phyloP scores from a whole-genome alignment of 1,140 invertebrate genomes.

The Papilio glaucus region DNA sequence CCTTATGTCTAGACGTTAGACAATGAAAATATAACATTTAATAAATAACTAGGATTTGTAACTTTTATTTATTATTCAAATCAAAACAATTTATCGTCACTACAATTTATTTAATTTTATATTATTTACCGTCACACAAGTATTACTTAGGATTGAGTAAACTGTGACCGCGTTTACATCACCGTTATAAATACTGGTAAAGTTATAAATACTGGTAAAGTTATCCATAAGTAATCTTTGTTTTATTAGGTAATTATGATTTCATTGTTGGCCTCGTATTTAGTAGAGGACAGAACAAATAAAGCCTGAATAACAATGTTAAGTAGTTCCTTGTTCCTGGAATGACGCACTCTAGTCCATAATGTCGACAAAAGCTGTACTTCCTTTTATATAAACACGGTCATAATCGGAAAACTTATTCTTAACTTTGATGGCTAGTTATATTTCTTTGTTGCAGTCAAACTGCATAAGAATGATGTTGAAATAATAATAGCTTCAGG shows the following conservation, averaged over 20 bases:
- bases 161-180: background rate
- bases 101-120: too few relatives aligned
- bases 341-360: constrained; percentile 10
- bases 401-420: background rate
- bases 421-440: background rate
- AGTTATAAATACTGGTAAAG: background rate
- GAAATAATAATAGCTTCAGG: background rate
- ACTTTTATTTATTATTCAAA: background rate
- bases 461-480: constrained; percentile 3
- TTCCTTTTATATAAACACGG: constrained; percentile 17
- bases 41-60: background rate
- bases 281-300: background rate
- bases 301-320: background rate
- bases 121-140: background rate
- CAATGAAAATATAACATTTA: too few relatives aligned
- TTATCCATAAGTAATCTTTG: background rate
- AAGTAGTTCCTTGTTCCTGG: constrained; percentile 20
- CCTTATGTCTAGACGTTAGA: too few relatives aligned
- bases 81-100: background rate
- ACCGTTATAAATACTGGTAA: background rate
- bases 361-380: background rate
- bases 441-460: background rate
- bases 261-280: background rate
- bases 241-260: background rate
- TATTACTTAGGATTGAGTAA: background rate